Conservation (phyloP, 1,140 invertebrate genomes). For the Aphelinus atriplicis region DNA sequence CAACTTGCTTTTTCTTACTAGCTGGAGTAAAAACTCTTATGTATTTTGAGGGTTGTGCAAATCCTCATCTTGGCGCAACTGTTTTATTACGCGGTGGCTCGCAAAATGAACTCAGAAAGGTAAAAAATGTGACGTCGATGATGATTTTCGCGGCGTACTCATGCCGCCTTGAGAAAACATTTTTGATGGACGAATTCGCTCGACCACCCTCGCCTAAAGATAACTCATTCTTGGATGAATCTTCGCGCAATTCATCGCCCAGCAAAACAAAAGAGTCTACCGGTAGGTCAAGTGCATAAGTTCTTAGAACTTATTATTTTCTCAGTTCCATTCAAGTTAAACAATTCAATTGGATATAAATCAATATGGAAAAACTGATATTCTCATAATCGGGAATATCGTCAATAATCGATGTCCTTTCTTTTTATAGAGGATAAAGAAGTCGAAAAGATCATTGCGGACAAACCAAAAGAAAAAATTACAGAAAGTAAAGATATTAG, state of each 20-base stretch:
- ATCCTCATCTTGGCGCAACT: slow-evolving; percentile 86
- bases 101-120: slow-evolving; percentile 78
- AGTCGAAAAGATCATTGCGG: slow-evolving; percentile 26
- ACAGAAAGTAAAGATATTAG: slow-evolving; percentile 7
- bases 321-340: too few relatives aligned
- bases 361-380: background rate
- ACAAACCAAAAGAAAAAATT: background rate
- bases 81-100: slow-evolving; percentile 86
- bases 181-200: slow-evolving; percentile 86
- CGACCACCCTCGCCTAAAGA: slow-evolving; percentile 69
- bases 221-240: slow-evolving; percentile 62
- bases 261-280: slow-evolving; percentile 39
- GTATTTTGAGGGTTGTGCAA: slow-evolving; percentile 92
- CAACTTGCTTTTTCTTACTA: slow-evolving; percentile 51
- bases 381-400: background rate
- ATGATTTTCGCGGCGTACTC: slow-evolving; percentile 91
- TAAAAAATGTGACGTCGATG: slow-evolving; percentile 85
- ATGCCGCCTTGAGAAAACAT: slow-evolving; percentile 90
- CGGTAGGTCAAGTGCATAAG: background rate
- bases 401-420: background rate
- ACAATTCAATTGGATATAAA: too few relatives aligned
- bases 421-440: slow-evolving; percentile 16
- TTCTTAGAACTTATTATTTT: too few relatives aligned
- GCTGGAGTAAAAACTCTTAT: slow-evolving; percentile 85
- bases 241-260: slow-evolving; percentile 49